Percentiles rank a stretch among this genome's conserved stretches.
phyloP scores from a whole-genome alignment of 2,797 vertebrate species.

The Heliangelus exortis region DNA sequence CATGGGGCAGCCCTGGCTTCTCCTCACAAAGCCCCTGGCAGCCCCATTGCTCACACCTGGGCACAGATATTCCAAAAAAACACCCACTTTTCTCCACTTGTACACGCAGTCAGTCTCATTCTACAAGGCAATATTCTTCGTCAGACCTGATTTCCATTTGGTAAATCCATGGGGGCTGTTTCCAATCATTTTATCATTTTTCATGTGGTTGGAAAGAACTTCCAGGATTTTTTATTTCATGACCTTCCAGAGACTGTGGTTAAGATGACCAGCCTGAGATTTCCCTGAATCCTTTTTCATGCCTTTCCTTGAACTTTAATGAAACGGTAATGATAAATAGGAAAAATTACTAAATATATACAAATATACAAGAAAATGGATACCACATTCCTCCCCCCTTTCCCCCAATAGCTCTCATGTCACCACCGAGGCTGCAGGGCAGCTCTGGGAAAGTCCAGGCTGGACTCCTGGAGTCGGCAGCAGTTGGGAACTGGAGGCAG shows the following conservation, averaged over 20 bases:
- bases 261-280: not conserved
- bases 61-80: accelerated
- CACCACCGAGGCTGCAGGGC: no score
- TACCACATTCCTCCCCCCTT: no score
- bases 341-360: no score
- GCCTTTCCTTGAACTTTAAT: not conserved
- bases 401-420: no score
- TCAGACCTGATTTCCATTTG: not conserved
- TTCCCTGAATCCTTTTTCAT: not conserved
- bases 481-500: no score
- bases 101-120: not conserved
- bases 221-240: not conserved
- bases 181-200: not conserved
- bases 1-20: not conserved
- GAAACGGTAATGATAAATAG: no score
- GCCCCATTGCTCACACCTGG: accelerated
- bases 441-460: no score
- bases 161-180: not conserved
- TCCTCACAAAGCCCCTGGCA: not conserved
- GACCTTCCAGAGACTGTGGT: not conserved
- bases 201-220: not conserved
- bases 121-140: not conserved
- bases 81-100: not conserved
- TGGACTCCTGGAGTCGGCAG: no score
- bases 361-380: no score